phyloP scores from a whole-genome alignment of 2,797 vertebrate species.

The Acanthurus tractus region DNA sequence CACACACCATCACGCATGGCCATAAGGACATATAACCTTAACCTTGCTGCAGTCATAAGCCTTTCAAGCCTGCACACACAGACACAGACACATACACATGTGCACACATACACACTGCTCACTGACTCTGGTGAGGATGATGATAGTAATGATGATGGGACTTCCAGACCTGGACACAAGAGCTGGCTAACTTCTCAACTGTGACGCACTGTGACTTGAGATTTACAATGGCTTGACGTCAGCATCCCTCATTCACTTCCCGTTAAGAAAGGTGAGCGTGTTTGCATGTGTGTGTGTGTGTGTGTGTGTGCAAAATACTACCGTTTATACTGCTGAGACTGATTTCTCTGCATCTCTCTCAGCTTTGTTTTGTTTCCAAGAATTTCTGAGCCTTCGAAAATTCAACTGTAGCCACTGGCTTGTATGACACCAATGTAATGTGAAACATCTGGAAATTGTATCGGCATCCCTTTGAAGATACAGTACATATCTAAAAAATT shows the following conservation, averaged over 20 bases:
- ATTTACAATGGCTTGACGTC: constrained; percentile 72
- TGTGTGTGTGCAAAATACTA: not conserved
- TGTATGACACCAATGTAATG: constrained; percentile 27
- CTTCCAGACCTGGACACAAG: constrained; percentile 72
- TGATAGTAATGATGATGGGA: constrained; percentile 72
- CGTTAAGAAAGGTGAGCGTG: constrained; percentile 52
- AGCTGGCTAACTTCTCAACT: constrained; percentile 45
- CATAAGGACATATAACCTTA: constrained; percentile 16
- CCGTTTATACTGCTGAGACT: constrained; percentile 13
- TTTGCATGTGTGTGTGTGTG: constrained; percentile 9
- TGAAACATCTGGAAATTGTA: constrained; percentile 48
- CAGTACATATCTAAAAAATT: no score
- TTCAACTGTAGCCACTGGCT: constrained; percentile 25
- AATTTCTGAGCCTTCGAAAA: constrained; percentile 24
- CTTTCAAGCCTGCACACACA: not conserved
- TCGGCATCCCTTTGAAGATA: not conserved
- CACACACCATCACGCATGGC: not conserved
- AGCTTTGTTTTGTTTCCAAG: constrained; percentile 27
- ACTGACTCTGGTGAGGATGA: constrained; percentile 45
- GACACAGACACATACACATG: constrained; percentile 10
- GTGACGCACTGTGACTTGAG: constrained; percentile 61
- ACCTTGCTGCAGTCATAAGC: not conserved
- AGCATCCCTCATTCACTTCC: constrained; percentile 52
- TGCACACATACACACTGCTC: constrained; percentile 15
- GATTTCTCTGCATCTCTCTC: constrained; percentile 14